Conservation (phyloP, 1,140 invertebrate species). For the Manduca sexta region DNA sequence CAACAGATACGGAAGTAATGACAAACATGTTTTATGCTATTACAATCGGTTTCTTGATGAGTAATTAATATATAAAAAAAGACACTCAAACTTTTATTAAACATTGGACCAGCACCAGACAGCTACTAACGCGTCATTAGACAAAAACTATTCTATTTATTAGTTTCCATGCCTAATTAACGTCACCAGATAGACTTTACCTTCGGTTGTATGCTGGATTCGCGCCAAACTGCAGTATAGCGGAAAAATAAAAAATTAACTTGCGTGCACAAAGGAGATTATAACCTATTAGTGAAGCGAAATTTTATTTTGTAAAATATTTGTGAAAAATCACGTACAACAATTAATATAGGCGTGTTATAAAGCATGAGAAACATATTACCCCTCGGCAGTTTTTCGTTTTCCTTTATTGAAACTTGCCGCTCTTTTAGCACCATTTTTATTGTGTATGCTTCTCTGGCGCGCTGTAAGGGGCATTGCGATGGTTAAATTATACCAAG, state of each 20-base stretch:
- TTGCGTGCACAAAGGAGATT: conserved; percentile 4
- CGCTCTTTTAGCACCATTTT: conserved; percentile 55
- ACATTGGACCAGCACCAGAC: too few species aligned
- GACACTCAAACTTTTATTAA: too few species aligned
- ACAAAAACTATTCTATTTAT: neutral
- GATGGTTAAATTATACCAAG: too few species aligned
- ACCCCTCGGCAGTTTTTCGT: conserved; percentile 53
- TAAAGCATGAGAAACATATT: conserved; percentile 5
- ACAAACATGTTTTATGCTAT: too few species aligned
- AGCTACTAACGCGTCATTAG: too few species aligned
- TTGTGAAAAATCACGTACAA: conserved; percentile 1
- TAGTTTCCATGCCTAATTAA: conserved; percentile 16
- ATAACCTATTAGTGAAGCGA: conserved; percentile 15
- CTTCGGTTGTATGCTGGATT: conserved; percentile 27
- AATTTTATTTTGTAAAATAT: neutral
- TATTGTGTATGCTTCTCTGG: conserved; percentile 61
- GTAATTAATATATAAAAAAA: too few species aligned
- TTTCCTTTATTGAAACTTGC: conserved; percentile 59
- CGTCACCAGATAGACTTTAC: conserved; percentile 20
- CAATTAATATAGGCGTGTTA: too few species aligned
- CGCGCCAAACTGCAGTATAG: conserved; percentile 26
- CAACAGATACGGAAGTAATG: too few species aligned
- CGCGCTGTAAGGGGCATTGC: conserved; percentile 57
- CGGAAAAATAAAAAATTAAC: conserved; percentile 14
- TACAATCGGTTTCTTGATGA: too few species aligned